These are phyloP conservation scores for Pinna nobilis DNA, from an alignment of 1,140 invertebrate species.

Conservation along the genomic window DNA sequence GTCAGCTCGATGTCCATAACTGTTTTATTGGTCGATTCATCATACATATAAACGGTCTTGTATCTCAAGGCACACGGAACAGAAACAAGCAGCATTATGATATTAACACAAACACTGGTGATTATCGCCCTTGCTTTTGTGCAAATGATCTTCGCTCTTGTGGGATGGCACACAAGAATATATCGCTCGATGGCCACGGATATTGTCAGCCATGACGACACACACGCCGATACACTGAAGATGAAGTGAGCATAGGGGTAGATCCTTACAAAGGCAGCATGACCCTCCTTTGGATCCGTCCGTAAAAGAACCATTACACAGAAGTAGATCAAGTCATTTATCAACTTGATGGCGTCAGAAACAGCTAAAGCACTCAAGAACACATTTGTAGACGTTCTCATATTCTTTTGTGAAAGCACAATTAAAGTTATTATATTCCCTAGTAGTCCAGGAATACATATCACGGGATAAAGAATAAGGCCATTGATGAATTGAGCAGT, in stretches of 20 bases:
- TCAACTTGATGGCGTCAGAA: constrained; percentile 83
- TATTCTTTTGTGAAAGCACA: constrained; percentile 82
- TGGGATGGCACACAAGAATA: constrained; percentile 94
- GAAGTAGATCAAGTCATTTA: constrained; percentile 83
- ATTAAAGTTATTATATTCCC: constrained; percentile 85
- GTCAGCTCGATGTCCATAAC: constrained; percentile 59
- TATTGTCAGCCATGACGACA: constrained; percentile 92
- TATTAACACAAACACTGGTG: constrained; percentile 53
- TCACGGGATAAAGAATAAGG: constrained; percentile 80
- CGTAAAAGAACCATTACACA: constrained; percentile 77
- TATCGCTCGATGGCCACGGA: constrained; percentile 97
- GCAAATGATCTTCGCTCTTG: constrained; percentile 89
- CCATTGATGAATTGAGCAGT: constrained; percentile 66
- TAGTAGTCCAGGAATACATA: constrained; percentile 82
- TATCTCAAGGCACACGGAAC: constrained; percentile 66
- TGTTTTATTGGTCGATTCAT: constrained; percentile 36
- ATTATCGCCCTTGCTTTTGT: constrained; percentile 76
- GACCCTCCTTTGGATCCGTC: constrained; percentile 50
- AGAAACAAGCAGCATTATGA: constrained; percentile 61
- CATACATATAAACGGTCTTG: constrained; percentile 45
- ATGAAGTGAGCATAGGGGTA: constrained; percentile 73
- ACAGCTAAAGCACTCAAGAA: constrained; percentile 85
- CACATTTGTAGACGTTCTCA: constrained; percentile 84
- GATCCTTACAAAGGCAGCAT: constrained; percentile 59
- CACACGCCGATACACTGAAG: constrained; percentile 66